Conservation (phyloP, 2,113 vertebrate species). For the Sander lucioperca region DNA sequence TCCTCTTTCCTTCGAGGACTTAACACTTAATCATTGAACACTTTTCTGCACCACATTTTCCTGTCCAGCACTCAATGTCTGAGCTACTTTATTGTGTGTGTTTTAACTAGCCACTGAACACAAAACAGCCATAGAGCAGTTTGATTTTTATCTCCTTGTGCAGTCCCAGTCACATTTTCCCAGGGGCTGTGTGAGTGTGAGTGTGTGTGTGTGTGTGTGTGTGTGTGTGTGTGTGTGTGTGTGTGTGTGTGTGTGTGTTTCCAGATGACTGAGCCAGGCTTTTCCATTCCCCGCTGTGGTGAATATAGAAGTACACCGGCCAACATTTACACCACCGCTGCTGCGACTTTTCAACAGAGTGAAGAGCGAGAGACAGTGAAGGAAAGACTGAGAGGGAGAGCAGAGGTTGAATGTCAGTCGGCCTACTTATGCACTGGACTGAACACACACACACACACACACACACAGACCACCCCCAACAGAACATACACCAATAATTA, state of each 20-base stretch:
- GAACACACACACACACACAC: slow-evolving; percentile 15
- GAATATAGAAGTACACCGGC: slow-evolving; percentile 59
- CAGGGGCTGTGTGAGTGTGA: slow-evolving; percentile 61
- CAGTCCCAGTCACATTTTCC: slow-evolving; percentile 76
- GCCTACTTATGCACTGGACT: slow-evolving; percentile 51
- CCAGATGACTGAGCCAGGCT: slow-evolving; percentile 77
- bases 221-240: slow-evolving; percentile 47
- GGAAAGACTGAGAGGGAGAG: slow-evolving; percentile 18
- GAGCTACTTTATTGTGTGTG: slow-evolving; percentile 32
- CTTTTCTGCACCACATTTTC: slow-evolving; percentile 24
- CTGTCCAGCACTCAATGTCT: slow-evolving; percentile 13
- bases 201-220: slow-evolving; percentile 44
- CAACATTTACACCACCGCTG: slow-evolving; percentile 64
- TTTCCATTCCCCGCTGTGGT: slow-evolving; percentile 73
- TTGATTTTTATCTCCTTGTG: slow-evolving; percentile 75
- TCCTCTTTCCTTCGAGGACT: slow-evolving; percentile 48
- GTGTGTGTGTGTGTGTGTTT: slow-evolving; percentile 63
- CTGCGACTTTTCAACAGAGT: slow-evolving; percentile 33
- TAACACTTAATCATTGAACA: slow-evolving; percentile 73
- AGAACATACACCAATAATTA: slow-evolving; percentile 67
- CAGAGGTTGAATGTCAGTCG: slow-evolving; percentile 33
- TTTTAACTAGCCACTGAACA: slow-evolving; percentile 59
- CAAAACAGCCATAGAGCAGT: slow-evolving; percentile 61
- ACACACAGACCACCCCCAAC: slow-evolving; percentile 51
- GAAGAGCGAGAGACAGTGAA: background rate